A percentile compares a stretch with the other conserved stretches of the same genome.
phyloP scores from a whole-genome alignment of 2,888 invertebrate genomes.

The Thecophora atra region DNA sequence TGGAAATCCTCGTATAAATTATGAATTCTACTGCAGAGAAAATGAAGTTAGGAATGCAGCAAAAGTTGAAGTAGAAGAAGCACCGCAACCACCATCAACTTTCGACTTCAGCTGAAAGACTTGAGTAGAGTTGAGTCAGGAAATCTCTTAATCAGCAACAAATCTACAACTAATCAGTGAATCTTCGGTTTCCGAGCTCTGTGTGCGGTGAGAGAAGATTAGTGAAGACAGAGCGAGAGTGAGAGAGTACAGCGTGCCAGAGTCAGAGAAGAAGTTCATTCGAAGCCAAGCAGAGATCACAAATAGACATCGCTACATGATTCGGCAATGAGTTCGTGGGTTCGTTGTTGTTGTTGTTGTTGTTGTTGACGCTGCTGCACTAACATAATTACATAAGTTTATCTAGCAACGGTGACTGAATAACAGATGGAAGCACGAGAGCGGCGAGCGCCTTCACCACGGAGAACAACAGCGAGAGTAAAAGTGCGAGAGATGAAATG shows the following conservation, averaged over 20 bases:
- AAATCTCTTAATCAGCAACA: constrained; percentile 33
- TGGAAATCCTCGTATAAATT: background rate
- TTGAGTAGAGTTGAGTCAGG: background rate
- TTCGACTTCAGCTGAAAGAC: background rate
- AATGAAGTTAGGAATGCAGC: background rate
- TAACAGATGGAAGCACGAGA: background rate
- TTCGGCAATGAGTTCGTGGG: background rate
- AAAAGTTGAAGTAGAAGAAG: background rate
- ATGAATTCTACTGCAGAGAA: constrained; percentile 1
- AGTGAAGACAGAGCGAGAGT: background rate
- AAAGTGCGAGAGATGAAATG: background rate
- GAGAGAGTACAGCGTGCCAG: background rate
- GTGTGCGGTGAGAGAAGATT: background rate
- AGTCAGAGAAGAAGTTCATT: background rate
- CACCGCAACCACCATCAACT: background rate
- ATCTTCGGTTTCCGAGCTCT: constrained; percentile 38
- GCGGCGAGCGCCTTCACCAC: background rate
- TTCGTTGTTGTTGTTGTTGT: background rate
- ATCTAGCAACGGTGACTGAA: background rate
- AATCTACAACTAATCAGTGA: constrained; percentile 37
- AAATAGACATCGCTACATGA: background rate
- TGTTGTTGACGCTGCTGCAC: background rate
- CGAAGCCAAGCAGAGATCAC: background rate
- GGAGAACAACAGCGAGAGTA: background rate
- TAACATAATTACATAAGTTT: constrained; percentile 17